Evolutionary conservation across 2,888 invertebrate genomes (phyloP).

Genomic region (Meta bourneti): DNA sequence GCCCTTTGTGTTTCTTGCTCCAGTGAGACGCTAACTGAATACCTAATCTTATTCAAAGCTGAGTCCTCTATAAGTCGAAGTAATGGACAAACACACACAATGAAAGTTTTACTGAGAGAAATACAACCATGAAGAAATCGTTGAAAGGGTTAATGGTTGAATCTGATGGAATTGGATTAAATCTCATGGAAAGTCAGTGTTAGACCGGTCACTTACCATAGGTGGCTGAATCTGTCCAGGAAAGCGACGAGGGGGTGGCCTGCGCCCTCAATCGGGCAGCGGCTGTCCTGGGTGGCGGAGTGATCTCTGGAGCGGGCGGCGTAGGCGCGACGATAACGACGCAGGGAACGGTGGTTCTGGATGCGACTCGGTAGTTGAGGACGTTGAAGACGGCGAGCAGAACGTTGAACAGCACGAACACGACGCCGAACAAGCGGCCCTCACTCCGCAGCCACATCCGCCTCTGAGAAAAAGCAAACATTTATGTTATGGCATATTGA

Average conservation of each 20-base stretch:
- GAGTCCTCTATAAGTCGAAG: no score
- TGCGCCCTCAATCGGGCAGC: neutral
- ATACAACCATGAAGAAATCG: no score
- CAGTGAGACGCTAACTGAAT: no score
- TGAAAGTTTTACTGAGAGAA: no score
- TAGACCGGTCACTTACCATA: neutral
- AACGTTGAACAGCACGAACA: slow-evolving; percentile 77
- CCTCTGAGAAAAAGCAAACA: slow-evolving; percentile 12
- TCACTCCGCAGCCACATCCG: slow-evolving; percentile 76
- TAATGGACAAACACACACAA: no score
- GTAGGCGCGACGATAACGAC: slow-evolving; percentile 74
- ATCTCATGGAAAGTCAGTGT: neutral
- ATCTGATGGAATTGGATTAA: neutral
- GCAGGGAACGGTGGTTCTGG: slow-evolving; percentile 68
- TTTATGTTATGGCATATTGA: no score
- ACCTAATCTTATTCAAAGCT: no score
- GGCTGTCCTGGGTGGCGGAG: neutral
- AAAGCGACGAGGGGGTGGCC: neutral
- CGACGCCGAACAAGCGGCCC: slow-evolving; percentile 75
- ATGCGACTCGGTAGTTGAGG: slow-evolving; percentile 72
- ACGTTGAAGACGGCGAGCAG: slow-evolving; percentile 77
- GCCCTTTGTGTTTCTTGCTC: no score
- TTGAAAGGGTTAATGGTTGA: neutral
- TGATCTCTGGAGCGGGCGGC: slow-evolving; percentile 4
- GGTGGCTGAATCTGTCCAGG: slow-evolving; percentile 17